Evolutionary conservation across 2,113 vertebrate genomes (phyloP), one percentile per base, ranked within the genome.

Genomic region (Sigmodon hispidus): DNA sequence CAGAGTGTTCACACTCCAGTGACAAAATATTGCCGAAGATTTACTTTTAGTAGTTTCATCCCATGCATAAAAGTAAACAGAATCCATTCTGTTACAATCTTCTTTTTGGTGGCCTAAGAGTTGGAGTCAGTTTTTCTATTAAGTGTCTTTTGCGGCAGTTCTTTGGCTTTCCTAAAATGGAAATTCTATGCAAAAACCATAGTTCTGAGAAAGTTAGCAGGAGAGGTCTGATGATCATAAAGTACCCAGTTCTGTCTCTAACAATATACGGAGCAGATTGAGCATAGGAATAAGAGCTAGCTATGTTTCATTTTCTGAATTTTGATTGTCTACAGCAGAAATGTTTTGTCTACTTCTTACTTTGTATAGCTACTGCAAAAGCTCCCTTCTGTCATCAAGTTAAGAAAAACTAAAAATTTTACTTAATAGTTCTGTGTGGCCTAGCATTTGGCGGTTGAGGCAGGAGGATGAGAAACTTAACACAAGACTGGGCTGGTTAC

Each of bases 291-390:
- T 93, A 95, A 40, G 43, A 89, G 70, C 43, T 89, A 75, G 55
- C 65, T 95, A 29, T 91, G 48, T 97, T 97, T 97, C 70, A 90
- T 90, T 97, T 96, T 92, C 94, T 89, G 55, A 90, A 81, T 76
- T 91, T 93, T 89, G 83, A 93, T 84, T 84, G 19, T 90, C 48
- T 87, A 75, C 96, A 96, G 72, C 77, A 94, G 36, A 97, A 94
- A 89, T 80, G 84, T 85, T 92, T 83, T 92, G 40, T 81, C 67
- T 36, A 96, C 93, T 97, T 97, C 94, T 36, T 69, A 95, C 80
- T 97, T 96, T 70, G 40, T 93, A 45, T n/a, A 67, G 52, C 36
- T 92, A 52, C 91, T 96, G 36, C 57, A 94, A 91, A 94, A 93
- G 75, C 63, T 67, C 77, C 72, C 36, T 94, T 48, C 34, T 7